A percentile compares a stretch with the other conserved stretches of the same genome.
Conservation (phyloP, 2,113 vertebrate species). For the Danionella cerebrum region DNA sequence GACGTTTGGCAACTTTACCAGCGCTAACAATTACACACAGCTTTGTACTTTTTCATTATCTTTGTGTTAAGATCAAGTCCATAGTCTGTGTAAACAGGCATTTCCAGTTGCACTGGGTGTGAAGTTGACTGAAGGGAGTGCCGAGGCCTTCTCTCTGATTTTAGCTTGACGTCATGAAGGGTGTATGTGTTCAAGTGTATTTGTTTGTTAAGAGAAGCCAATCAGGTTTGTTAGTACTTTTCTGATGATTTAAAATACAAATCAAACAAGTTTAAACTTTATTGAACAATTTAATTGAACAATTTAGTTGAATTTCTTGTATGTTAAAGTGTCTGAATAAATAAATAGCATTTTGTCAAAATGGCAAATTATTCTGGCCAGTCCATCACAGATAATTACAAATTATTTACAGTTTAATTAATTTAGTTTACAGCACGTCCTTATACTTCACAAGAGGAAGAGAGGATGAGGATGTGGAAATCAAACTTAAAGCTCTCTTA, state of each 20-base stretch:
- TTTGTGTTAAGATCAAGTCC: not conserved
- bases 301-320: no score
- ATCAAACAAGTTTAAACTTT: no score
- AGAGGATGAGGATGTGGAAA: no score
- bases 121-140: slow-evolving; percentile 47
- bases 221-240: slow-evolving; percentile 3
- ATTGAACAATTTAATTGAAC: no score
- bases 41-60: slow-evolving; percentile 37
- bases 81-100: slow-evolving; percentile 52
- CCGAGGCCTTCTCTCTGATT: slow-evolving; percentile 30
- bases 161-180: slow-evolving; percentile 50
- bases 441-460: no score
- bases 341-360: no score
- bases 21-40: slow-evolving; percentile 30
- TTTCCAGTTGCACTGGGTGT: slow-evolving; percentile 63
- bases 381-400: no score
- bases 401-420: no score
- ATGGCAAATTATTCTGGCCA: no score
- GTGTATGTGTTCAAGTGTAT: slow-evolving; percentile 30
- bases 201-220: not conserved
- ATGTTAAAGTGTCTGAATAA: no score
- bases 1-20: slow-evolving; percentile 19
- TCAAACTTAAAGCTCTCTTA: no score
- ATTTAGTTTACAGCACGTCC: no score
- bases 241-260: not conserved